Conservation (phyloP, 2,888 invertebrate species). For the Pantelozetes paolii region DNA sequence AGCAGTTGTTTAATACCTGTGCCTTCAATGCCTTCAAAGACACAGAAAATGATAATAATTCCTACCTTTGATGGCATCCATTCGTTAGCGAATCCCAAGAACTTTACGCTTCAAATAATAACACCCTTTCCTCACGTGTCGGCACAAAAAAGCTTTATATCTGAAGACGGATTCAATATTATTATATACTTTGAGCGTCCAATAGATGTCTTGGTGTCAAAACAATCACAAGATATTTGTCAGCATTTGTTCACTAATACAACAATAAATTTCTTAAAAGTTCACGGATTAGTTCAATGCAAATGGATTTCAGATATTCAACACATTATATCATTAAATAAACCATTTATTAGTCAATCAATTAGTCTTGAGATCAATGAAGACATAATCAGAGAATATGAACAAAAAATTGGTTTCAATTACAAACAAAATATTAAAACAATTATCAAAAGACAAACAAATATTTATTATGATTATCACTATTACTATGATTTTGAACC, state of each 20-base stretch:
- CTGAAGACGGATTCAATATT: slow-evolving; percentile 12
- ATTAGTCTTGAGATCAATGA: neutral
- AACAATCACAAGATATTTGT: neutral
- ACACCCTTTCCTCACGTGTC: neutral
- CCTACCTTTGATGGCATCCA: slow-evolving; percentile 10
- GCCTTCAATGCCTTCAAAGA: neutral
- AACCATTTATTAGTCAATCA: neutral
- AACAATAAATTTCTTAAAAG: neutral
- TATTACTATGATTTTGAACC: neutral
- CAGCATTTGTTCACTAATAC: neutral
- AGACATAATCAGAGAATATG: neutral
- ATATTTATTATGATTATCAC: no score
- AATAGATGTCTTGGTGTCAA: neutral
- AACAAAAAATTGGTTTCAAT: neutral
- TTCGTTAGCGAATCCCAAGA: neutral
- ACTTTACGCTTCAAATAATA: neutral
- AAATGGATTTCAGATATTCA: neutral
- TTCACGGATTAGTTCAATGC: neutral
- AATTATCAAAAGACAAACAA: neutral
- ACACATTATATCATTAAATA: neutral
- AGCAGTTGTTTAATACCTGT: neutral
- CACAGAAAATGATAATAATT: neutral
- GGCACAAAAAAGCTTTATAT: neutral
- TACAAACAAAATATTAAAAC: neutral
- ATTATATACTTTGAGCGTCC: neutral